Conservation (phyloP, 2,797 vertebrate genomes). For the Furcifer pardalis region DNA sequence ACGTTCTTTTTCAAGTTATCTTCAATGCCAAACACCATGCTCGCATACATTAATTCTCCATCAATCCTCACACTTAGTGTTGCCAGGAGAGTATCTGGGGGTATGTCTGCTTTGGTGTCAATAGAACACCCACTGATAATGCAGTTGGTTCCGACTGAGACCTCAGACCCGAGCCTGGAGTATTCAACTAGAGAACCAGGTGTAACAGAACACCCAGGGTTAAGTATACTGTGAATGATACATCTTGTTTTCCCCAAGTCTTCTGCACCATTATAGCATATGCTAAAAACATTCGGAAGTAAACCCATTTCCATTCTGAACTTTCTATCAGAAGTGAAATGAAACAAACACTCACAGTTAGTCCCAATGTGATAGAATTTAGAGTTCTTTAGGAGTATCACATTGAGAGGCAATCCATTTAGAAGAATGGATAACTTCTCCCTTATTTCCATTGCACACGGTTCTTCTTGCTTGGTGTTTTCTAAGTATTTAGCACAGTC, state of each 20-base stretch:
- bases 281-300: slow-evolving; percentile 80
- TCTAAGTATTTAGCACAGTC: slow-evolving; percentile 80
- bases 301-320: slow-evolving; percentile 85
- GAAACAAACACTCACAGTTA: slow-evolving; percentile 88
- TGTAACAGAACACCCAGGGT: slow-evolving; percentile 74
- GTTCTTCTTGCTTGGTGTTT: slow-evolving; percentile 77
- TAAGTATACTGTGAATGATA: slow-evolving; percentile 84
- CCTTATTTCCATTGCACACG: slow-evolving; percentile 75
- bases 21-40: slow-evolving; percentile 79
- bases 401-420: slow-evolving; percentile 83
- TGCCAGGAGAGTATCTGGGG: slow-evolving; percentile 83
- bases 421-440: slow-evolving; percentile 85
- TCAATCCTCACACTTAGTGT: slow-evolving; percentile 80
- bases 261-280: slow-evolving; percentile 39
- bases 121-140: slow-evolving; percentile 86
- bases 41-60: slow-evolving; percentile 74
- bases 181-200: slow-evolving; percentile 86
- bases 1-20: slow-evolving; percentile 85
- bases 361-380: slow-evolving; percentile 95
- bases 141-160: slow-evolving; percentile 77
- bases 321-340: slow-evolving; percentile 79
- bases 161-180: slow-evolving; percentile 81
- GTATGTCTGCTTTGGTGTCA: slow-evolving; percentile 71
- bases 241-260: slow-evolving; percentile 62
- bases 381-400: slow-evolving; percentile 90